A percentile compares a stretch with the other conserved stretches of the same genome.
These are phyloP conservation scores for Camponotus pennsylvanicus DNA, from an alignment of 1,140 invertebrate species.

Conservation along the genomic window DNA sequence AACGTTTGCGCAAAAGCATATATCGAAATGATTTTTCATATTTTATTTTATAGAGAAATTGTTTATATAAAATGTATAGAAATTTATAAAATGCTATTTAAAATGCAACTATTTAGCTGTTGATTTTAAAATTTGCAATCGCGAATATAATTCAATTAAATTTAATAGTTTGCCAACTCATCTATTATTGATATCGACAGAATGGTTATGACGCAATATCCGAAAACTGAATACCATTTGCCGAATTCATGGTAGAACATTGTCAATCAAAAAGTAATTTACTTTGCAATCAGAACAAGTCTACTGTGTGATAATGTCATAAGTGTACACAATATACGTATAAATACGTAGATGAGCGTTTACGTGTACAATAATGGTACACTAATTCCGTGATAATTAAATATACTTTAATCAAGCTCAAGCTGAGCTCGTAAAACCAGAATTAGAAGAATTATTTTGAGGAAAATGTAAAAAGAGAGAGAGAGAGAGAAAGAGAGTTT, in stretches of 20 bases:
- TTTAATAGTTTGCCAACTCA: conserved; percentile 17
- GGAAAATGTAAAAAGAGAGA: background rate
- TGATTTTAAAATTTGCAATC: background rate
- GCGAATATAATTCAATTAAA: conserved; percentile 32
- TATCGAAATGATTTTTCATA: background rate
- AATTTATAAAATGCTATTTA: background rate
- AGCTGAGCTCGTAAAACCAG: background rate
- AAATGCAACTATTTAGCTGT: background rate
- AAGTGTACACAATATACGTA: conserved; percentile 10
- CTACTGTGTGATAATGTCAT: conserved; percentile 40
- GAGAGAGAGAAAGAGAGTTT: background rate
- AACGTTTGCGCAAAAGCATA: background rate
- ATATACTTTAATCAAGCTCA: background rate
- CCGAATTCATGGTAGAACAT: conserved; percentile 14
- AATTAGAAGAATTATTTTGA: background rate
- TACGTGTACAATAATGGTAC: background rate
- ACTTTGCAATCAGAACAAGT: conserved; percentile 41
- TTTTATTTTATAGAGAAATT: background rate
- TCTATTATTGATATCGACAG: conserved; percentile 33
- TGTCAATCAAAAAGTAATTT: conserved; percentile 61
- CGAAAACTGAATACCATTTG: conserved; percentile 50
- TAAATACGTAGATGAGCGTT: background rate
- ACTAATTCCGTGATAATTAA: background rate
- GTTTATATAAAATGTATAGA: background rate
- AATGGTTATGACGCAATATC: conserved; percentile 26